phyloP scores from a whole-genome alignment of 1,140 invertebrate genomes.

The Cherax destructor region DNA sequence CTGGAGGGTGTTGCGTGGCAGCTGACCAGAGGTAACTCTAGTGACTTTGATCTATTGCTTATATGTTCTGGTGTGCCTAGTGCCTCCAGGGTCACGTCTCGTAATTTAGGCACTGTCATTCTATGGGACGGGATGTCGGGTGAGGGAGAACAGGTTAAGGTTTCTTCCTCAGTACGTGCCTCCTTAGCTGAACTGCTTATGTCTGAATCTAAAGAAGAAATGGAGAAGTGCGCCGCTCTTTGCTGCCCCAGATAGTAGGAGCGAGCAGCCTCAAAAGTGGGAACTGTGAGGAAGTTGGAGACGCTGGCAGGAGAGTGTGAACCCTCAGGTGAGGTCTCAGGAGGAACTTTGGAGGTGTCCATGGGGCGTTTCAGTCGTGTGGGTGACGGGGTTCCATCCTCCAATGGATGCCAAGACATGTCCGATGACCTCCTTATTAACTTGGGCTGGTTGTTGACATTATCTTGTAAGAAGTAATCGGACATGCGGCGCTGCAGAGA shows the following conservation, averaged over 20 bases:
- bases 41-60: conserved; percentile 40
- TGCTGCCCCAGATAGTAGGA: conserved; percentile 52
- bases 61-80: background rate
- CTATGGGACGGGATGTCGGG: conserved; percentile 33
- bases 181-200: conserved; percentile 23
- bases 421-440: conserved; percentile 69
- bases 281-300: conserved; percentile 71
- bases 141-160: conserved; percentile 24
- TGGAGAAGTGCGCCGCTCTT: conserved; percentile 50
- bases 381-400: conserved; percentile 68
- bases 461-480: conserved; percentile 64
- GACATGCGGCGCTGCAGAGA: conserved; percentile 72
- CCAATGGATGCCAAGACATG: conserved; percentile 71
- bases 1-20: conserved; percentile 1
- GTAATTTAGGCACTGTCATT: background rate
- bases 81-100: background rate
- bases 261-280: conserved; percentile 69
- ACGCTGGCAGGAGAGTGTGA: conserved; percentile 56
- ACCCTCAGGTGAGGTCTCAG: conserved; percentile 10
- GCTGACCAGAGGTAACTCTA: conserved; percentile 24
- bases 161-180: conserved; percentile 39
- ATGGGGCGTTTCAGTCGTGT: conserved; percentile 62
- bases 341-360: conserved; percentile 28
- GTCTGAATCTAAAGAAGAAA: conserved; percentile 65
- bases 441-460: conserved; percentile 24